Evolutionary conservation across 2,888 invertebrate species (phyloP), one percentile per base, ranked within the genome.

Genomic region (Drosophila meridionalis): DNA sequence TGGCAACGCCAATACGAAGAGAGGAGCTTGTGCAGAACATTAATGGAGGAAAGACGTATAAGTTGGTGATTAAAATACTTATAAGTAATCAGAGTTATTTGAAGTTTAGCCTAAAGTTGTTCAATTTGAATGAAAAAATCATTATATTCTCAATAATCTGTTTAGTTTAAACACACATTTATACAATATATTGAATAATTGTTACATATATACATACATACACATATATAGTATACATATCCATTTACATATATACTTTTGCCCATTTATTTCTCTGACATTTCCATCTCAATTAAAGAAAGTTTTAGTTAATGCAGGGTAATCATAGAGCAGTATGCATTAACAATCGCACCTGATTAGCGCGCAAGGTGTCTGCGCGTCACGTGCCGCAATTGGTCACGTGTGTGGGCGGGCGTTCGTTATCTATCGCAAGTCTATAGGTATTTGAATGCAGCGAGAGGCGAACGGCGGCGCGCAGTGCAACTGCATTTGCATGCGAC

Each of bases 401-500:
- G 71, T 56, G 36, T 53, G 47, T 43, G 34, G 34, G 40, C n/a
- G 45, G 45, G 58, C 50, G 40, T 36, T 38, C 14, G 48, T 30
- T 30, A 47, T 12, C 14, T 4, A 30, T 2, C 8, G 48, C 14
- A 48, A 14, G 14, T 14, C 14, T 47, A 30, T 3, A 14, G 30
- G 6, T n/a, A 26, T 32, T 9, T n/a, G 48, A 53, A 26, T 53
- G 38, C 53, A 53, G 5, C 8, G 26, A 45, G n/a, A 2, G 8
- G n/a, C 3, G 2, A 5, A 28, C 20, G 26, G n/a, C 2, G 48
- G 14, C 11, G 48, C 26, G 20, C 38, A 64, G 38, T 26, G 59
- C 28, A 57, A 68, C 43, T 80, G 73, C 60, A 83, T 73, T 76
- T 73, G 60, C 59, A 83, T 82, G 83, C 76, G 36, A 32, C 61